Evolutionary conservation across 2,113 vertebrate species (phyloP).

Genomic region (Emydocephalus ijimae): DNA sequence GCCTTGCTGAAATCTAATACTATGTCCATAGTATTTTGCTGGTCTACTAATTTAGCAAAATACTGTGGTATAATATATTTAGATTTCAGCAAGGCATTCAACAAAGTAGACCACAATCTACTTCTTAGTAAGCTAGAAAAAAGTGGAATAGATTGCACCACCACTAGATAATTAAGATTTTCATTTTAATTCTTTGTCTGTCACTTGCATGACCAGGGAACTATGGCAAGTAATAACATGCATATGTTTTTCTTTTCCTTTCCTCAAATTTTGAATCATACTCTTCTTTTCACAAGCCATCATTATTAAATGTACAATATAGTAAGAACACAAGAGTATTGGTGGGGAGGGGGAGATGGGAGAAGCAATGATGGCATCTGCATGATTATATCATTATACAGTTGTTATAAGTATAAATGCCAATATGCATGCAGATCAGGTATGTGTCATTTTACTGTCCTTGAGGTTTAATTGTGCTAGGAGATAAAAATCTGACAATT

Average conservation of each 20-base stretch:
- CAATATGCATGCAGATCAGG: not conserved
- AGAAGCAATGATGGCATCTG: not conserved
- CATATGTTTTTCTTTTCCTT: not conserved
- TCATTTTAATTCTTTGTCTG: not conserved
- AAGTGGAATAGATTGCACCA: too few relatives aligned
- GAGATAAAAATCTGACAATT: not conserved
- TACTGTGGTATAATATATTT: too few relatives aligned
- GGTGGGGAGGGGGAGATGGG: not conserved
- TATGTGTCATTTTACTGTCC: not conserved
- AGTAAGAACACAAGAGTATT: not conserved
- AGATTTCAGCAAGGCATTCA: too few relatives aligned
- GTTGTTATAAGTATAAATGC: not conserved
- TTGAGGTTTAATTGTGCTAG: not conserved
- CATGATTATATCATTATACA: not conserved
- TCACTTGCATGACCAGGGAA: not conserved
- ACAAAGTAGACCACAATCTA: too few relatives aligned
- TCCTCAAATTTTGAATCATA: not conserved
- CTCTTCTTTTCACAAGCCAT: not conserved
- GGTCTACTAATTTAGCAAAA: too few relatives aligned
- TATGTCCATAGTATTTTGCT: too few relatives aligned
- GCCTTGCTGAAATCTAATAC: too few relatives aligned
- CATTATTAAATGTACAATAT: not conserved
- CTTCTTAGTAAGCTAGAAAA: too few relatives aligned
- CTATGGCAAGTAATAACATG: not conserved
- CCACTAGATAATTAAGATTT: too few relatives aligned